phyloP scores from a whole-genome alignment of 2,797 vertebrate genomes.

The Epinephelus coioides region DNA sequence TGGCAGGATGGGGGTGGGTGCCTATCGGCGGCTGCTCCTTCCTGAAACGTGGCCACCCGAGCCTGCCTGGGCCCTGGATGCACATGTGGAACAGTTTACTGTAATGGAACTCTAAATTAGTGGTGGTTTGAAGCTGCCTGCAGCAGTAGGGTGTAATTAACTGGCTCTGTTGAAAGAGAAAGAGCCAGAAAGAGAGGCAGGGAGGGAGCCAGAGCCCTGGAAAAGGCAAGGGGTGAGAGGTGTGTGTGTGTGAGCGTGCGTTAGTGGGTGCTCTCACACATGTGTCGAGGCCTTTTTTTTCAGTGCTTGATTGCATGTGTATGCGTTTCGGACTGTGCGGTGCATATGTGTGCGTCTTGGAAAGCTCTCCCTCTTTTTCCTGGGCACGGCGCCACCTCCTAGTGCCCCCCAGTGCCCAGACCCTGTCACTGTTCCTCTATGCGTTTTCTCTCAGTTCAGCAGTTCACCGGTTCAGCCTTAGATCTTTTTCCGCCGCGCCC shows the following conservation, averaged over 20 bases:
- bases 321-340: slow-evolving; percentile 53
- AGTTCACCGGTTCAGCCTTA: slow-evolving; percentile 71
- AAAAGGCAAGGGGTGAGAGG: slow-evolving; percentile 75
- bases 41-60: slow-evolving; percentile 90
- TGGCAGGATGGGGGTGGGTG: slow-evolving; percentile 86
- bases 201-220: slow-evolving; percentile 78
- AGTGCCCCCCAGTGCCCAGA: slow-evolving; percentile 85
- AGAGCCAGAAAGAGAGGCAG: slow-evolving; percentile 85
- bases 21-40: slow-evolving; percentile 84
- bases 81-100: slow-evolving; percentile 93
- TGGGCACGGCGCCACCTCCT: slow-evolving; percentile 75
- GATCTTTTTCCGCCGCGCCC: slow-evolving; percentile 22
- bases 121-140: slow-evolving; percentile 91
- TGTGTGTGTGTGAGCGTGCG: slow-evolving; percentile 59
- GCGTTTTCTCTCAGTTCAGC: slow-evolving; percentile 62
- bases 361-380: slow-evolving; percentile 69
- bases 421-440: slow-evolving; percentile 75
- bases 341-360: slow-evolving; percentile 70
- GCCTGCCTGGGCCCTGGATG: slow-evolving; percentile 84
- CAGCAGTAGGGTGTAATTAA: slow-evolving; percentile 92
- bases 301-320: slow-evolving; percentile 75
- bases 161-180: slow-evolving; percentile 90
- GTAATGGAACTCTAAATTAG: slow-evolving; percentile 93
- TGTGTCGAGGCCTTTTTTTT: slow-evolving; percentile 56
- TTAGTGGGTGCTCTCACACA: slow-evolving; percentile 67